phyloP scores from a whole-genome alignment of 2,888 invertebrate species.

The Ecdyonurus torrentis region DNA sequence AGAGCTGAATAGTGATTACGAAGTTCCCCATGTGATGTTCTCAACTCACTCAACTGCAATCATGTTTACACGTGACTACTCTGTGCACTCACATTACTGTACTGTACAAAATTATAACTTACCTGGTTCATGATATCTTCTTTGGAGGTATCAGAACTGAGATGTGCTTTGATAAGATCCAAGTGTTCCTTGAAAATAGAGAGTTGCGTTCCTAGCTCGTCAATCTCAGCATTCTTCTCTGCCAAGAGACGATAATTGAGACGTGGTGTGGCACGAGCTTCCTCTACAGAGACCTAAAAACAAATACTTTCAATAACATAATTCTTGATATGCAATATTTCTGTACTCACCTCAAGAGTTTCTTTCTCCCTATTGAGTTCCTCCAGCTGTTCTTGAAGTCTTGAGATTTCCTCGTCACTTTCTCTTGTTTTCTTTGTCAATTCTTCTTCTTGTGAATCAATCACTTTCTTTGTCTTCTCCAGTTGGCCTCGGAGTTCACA shows the following conservation, averaged over 20 bases:
- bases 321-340: background rate
- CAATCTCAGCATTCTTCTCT: conserved; percentile 54
- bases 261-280: conserved; percentile 31
- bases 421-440: conserved; percentile 21
- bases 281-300: background rate
- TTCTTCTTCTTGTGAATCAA: conserved; percentile 26
- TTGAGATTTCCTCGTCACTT: conserved; percentile 23
- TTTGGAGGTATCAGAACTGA: background rate
- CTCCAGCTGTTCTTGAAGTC: conserved; percentile 19
- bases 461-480: conserved; percentile 24
- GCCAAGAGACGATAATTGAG: conserved; percentile 41
- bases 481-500: conserved; percentile 25
- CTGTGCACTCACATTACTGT: background rate
- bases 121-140: background rate
- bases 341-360: background rate
- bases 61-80: background rate
- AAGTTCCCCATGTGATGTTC: background rate
- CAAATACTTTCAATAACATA: too few species aligned
- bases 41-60: background rate
- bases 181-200: background rate
- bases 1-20: background rate
- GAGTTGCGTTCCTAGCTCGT: conserved; percentile 26
- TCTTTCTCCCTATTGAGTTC: background rate
- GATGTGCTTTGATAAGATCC: background rate
- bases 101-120: background rate